Conservation (phyloP, 2,888 invertebrate genomes). For the Drymonia ruficornis region DNA sequence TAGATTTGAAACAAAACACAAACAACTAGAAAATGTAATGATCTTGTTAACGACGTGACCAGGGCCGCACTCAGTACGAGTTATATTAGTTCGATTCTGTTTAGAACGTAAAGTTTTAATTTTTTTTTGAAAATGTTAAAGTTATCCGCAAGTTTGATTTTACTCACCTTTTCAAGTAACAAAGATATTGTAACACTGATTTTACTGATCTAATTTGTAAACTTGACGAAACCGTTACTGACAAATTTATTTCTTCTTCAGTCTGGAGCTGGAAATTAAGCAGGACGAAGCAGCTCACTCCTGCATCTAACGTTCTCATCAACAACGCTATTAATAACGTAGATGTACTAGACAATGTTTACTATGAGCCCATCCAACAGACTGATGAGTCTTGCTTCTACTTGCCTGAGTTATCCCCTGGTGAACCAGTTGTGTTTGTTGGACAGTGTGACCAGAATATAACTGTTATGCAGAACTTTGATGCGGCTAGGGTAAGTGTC, state of each 20-base stretch:
- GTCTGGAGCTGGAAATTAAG: slow-evolving; percentile 70
- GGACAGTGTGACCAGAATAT: slow-evolving; percentile 67
- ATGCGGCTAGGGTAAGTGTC: slow-evolving; percentile 41
- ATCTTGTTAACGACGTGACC: no score
- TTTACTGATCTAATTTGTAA: background rate
- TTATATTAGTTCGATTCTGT: no score
- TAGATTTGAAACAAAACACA: no score
- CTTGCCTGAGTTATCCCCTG: slow-evolving; percentile 47
- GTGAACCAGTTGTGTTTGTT: slow-evolving; percentile 51
- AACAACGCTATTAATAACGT: slow-evolving; percentile 43
- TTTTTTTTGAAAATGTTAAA: no score
- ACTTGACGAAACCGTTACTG: background rate
- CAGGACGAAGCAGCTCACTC: slow-evolving; percentile 44
- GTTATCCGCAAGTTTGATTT: no score
- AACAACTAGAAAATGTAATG: no score
- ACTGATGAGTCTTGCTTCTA: slow-evolving; percentile 61
- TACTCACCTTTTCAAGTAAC: background rate
- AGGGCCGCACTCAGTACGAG: no score
- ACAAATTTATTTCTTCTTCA: slow-evolving; percentile 14
- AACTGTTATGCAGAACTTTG: slow-evolving; percentile 48
- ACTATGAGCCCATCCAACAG: slow-evolving; percentile 50
- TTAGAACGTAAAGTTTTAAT: no score
- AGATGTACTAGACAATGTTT: slow-evolving; percentile 53
- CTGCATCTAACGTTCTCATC: slow-evolving; percentile 39
- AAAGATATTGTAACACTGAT: no score